Conservation (phyloP, 2,113 vertebrate genomes). For the Spea bombifrons region DNA sequence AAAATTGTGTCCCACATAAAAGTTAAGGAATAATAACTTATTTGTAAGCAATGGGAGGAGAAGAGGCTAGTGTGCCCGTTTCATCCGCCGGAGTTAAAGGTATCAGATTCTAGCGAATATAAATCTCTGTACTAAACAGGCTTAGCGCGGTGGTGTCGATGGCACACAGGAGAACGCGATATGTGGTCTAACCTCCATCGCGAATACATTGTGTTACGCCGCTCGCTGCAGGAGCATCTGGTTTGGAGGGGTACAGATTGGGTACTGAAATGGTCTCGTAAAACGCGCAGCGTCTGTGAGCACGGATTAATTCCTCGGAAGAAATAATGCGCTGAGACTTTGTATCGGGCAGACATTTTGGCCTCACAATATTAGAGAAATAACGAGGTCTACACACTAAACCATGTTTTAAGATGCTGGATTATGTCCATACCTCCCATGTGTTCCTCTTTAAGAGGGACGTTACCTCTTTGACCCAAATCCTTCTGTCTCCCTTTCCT, state of each 20-base stretch:
- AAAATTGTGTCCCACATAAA: slow-evolving; percentile 49
- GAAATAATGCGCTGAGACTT: no score
- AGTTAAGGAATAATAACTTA: slow-evolving; percentile 43
- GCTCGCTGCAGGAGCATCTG: not conserved
- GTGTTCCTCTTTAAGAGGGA: no score
- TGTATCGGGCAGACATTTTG: no score
- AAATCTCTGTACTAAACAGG: not conserved
- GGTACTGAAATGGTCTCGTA: not conserved
- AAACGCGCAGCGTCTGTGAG: not conserved
- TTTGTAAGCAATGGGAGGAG: slow-evolving; percentile 28
- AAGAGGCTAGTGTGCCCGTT: slow-evolving; percentile 19
- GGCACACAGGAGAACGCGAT: not conserved
- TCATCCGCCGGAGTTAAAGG: not conserved
- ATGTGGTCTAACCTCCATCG: not conserved
- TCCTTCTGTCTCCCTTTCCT: no score
- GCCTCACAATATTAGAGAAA: no score
- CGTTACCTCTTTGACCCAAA: no score
- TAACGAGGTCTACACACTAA: no score
- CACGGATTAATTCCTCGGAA: no score
- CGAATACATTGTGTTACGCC: not conserved
- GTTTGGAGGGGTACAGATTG: not conserved
- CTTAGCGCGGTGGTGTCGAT: not conserved
- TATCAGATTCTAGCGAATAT: not conserved
- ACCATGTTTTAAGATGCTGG: no score
- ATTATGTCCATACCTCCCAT: no score